Conservation (phyloP, 2,797 vertebrate genomes). For the Erpetoichthys calabaricus region DNA sequence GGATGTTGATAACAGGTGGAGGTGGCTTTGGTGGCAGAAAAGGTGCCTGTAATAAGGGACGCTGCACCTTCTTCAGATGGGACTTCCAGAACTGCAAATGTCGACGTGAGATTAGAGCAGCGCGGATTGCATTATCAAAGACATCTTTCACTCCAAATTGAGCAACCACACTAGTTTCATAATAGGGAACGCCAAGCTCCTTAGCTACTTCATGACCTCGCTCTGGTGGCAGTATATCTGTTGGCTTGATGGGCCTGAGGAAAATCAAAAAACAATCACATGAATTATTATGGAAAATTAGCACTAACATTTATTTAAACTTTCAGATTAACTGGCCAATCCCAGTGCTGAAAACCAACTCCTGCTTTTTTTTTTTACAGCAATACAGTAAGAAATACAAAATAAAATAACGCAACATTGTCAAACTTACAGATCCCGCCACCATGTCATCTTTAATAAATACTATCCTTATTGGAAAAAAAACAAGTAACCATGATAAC, state of each 20-base stretch:
- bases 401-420: too few relatives aligned
- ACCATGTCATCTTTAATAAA: too few relatives aligned
- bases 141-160: constrained; percentile 86
- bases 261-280: not conserved
- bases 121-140: constrained; percentile 83
- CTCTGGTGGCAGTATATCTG: constrained; percentile 76
- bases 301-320: too few relatives aligned
- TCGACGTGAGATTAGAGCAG: constrained; percentile 75
- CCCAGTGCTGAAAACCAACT: too few relatives aligned
- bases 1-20: constrained; percentile 64
- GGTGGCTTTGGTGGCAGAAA: constrained; percentile 74
- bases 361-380: too few relatives aligned
- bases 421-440: too few relatives aligned
- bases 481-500: too few relatives aligned
- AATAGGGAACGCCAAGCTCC: constrained; percentile 79
- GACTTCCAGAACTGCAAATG: constrained; percentile 90
- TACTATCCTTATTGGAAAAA: too few relatives aligned
- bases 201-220: constrained; percentile 77
- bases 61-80: constrained; percentile 73
- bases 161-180: constrained; percentile 80
- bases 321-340: too few relatives aligned
- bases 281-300: too few relatives aligned
- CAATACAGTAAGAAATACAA: too few relatives aligned
- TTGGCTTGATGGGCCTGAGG: constrained; percentile 72
- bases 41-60: constrained; percentile 70